Percentiles rank a stretch among this genome's conserved stretches.
phyloP scores from a whole-genome alignment of 2,888 invertebrate species.

The Pollenia griseotomentosa region DNA sequence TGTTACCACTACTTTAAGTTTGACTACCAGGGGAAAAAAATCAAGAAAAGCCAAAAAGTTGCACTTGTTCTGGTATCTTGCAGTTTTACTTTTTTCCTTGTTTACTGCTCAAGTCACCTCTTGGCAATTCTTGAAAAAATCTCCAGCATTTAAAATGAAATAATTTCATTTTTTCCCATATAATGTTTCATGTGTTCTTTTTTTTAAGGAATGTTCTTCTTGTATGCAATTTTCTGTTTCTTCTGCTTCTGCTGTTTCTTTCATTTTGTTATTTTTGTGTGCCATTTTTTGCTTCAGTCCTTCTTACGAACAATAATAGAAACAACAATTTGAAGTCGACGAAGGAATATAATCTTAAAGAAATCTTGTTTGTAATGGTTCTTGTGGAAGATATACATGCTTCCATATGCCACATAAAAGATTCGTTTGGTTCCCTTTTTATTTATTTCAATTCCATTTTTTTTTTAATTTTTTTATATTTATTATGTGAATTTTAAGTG shows the following conservation, averaged over 20 bases:
- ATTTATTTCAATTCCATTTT: neutral
- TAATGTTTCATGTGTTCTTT: slow-evolving; percentile 25
- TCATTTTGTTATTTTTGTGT: slow-evolving; percentile 20
- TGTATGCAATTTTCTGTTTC: slow-evolving; percentile 57
- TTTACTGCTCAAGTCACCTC: slow-evolving; percentile 31
- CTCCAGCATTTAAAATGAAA: slow-evolving; percentile 62
- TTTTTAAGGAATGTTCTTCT: slow-evolving; percentile 28
- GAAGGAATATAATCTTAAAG: slow-evolving; percentile 57
- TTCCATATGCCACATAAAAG: slow-evolving; percentile 65
- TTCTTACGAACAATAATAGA: slow-evolving; percentile 45
- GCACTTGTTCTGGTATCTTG: slow-evolving; percentile 56
- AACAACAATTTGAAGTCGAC: slow-evolving; percentile 49
- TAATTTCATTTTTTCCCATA: slow-evolving; percentile 63
- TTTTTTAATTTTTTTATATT: slow-evolving; percentile 27
- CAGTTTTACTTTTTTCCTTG: slow-evolving; percentile 20
- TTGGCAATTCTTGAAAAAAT: slow-evolving; percentile 65
- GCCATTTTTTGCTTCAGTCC: slow-evolving; percentile 3
- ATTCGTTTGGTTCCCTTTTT: slow-evolving; percentile 30
- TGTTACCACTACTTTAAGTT: slow-evolving; percentile 53
- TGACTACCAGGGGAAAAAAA: slow-evolving; percentile 44
- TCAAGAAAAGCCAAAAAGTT: slow-evolving; percentile 67
- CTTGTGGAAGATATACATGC: slow-evolving; percentile 68
- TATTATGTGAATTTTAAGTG: slow-evolving; percentile 16
- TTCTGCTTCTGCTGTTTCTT: slow-evolving; percentile 24
- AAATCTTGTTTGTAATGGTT: slow-evolving; percentile 69